These are phyloP conservation scores for Toxotes jaculatrix DNA, from an alignment of 2,113 vertebrate species.

Conservation along the genomic window DNA sequence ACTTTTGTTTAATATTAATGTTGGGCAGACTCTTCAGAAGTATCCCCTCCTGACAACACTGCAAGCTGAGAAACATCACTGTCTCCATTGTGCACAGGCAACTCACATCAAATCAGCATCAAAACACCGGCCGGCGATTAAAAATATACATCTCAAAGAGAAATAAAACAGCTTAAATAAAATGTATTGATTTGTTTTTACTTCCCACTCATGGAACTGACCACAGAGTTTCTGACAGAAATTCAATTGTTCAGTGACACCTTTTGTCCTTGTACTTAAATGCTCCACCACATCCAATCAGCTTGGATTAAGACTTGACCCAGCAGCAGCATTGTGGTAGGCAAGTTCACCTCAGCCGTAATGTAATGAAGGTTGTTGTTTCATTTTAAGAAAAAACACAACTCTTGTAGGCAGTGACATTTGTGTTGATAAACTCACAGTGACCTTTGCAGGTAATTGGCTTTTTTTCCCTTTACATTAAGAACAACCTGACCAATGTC, in stretches of 20 bases:
- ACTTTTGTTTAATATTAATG: constrained; percentile 38
- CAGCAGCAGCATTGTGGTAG: not conserved
- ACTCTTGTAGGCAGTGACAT: constrained; percentile 25
- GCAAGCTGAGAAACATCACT: constrained; percentile 23
- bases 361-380: constrained; percentile 27
- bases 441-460: constrained; percentile 66
- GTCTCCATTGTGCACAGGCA: constrained; percentile 14
- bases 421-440: constrained; percentile 48
- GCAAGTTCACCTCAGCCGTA: constrained; percentile 12
- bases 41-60: constrained; percentile 22
- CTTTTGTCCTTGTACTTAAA: constrained; percentile 53
- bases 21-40: constrained; percentile 24
- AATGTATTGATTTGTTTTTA: constrained; percentile 45
- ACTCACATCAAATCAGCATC: constrained; percentile 48
- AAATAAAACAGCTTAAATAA: not conserved
- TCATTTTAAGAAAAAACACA: constrained; percentile 17
- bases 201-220: constrained; percentile 24
- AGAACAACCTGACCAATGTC: not conserved
- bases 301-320: constrained; percentile 29
- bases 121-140: constrained; percentile 1
- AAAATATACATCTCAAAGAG: constrained; percentile 19
- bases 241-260: constrained; percentile 52
- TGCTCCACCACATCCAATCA: constrained; percentile 52
- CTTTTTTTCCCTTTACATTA: constrained; percentile 15
- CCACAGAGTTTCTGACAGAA: constrained; percentile 53